phyloP scores from a whole-genome alignment of 2,113 vertebrate species.

The Ammodytes dubius region DNA sequence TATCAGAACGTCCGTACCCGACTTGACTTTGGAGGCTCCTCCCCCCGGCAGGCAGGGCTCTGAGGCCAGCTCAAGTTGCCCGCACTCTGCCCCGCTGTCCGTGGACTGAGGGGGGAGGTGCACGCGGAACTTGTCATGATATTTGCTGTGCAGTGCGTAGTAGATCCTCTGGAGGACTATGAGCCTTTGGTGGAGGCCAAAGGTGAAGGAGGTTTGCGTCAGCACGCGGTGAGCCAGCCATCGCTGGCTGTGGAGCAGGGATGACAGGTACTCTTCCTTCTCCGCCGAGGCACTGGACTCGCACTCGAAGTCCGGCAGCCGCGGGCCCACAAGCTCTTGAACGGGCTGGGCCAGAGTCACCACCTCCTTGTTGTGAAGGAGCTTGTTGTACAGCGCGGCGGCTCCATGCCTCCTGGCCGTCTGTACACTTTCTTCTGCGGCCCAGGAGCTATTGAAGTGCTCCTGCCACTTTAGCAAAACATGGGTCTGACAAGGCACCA shows the following conservation, averaged over 20 bases:
- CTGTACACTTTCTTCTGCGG: constrained; percentile 82
- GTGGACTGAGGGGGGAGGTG: constrained; percentile 75
- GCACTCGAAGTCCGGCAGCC: constrained; percentile 87
- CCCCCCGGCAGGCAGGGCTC: constrained; percentile 70
- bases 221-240: constrained; percentile 84
- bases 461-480: constrained; percentile 89
- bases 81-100: constrained; percentile 72
- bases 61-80: constrained; percentile 75
- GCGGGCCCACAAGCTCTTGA: constrained; percentile 85
- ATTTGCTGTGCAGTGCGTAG: constrained; percentile 87
- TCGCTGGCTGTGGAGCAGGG: constrained; percentile 86
- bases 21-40: constrained; percentile 69
- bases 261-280: constrained; percentile 85
- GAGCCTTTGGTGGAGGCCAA: constrained; percentile 84
- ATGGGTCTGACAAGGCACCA: constrained; percentile 88
- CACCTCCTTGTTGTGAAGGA: constrained; percentile 86
- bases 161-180: constrained; percentile 86
- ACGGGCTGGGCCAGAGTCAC: constrained; percentile 85
- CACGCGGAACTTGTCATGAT: constrained; percentile 84
- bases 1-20: constrained; percentile 87
- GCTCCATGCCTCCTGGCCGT: constrained; percentile 80
- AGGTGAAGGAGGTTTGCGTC: constrained; percentile 83
- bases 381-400: constrained; percentile 81
- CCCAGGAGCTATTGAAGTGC: constrained; percentile 89
- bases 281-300: constrained; percentile 83